phyloP scores from a whole-genome alignment of 2,797 vertebrate genomes.

The Sebastes iracundus region DNA sequence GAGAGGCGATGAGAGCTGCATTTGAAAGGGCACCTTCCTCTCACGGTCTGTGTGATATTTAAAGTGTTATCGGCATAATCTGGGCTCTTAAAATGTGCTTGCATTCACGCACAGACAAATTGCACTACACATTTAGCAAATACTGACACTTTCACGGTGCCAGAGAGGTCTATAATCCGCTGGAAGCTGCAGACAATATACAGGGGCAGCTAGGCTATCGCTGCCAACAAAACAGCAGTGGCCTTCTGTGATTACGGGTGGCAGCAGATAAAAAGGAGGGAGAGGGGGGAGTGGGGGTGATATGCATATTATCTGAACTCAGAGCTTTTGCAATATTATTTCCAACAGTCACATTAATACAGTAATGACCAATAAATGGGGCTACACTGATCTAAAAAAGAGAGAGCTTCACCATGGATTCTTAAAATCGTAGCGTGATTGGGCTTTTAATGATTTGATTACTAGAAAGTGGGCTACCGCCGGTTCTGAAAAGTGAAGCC shows the following conservation, averaged over 20 bases:
- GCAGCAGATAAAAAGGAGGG: conserved; percentile 38
- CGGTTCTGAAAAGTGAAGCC: too few species aligned
- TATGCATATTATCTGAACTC: conserved; percentile 41
- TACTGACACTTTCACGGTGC: conserved; percentile 35
- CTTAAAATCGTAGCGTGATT: background rate
- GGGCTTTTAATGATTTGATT: conserved; percentile 1
- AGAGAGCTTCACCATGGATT: background rate
- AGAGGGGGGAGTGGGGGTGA: background rate
- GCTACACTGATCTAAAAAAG: background rate
- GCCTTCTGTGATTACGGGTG: conserved; percentile 50
- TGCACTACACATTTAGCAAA: conserved; percentile 36
- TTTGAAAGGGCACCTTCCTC: conserved; percentile 56
- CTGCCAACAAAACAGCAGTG: conserved; percentile 52
- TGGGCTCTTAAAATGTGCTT: conserved; percentile 31
- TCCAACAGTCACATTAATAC: conserved; percentile 20
- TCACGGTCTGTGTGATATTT: conserved; percentile 56
- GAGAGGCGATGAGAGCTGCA: conserved; percentile 19
- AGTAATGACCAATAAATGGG: conserved; percentile 15
- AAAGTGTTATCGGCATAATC: conserved; percentile 48
- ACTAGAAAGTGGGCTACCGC: background rate
- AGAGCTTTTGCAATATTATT: conserved; percentile 30
- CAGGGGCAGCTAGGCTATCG: conserved; percentile 35
- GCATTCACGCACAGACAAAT: conserved; percentile 22
- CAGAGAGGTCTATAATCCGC: conserved; percentile 52
- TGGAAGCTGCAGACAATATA: conserved; percentile 52